A percentile compares a stretch with the other conserved stretches of the same genome.
Evolutionary conservation across 2,888 invertebrate species (phyloP).

Genomic region (Chrysodeixis includens): DNA sequence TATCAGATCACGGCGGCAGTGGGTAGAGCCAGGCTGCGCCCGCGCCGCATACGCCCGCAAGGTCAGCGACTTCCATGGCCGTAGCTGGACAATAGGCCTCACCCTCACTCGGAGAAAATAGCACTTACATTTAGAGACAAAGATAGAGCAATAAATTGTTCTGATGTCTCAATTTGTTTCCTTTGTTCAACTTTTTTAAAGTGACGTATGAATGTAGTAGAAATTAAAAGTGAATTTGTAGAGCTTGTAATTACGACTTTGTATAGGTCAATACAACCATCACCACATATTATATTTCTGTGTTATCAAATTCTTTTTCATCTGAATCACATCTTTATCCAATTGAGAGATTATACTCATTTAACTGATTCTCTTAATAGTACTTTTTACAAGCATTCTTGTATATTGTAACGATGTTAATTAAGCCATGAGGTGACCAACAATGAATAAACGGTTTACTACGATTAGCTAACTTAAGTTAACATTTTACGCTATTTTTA

Average conservation of each 20-base stretch:
- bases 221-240: not conserved
- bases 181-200: not conserved
- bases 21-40: conserved; percentile 59
- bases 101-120: conserved; percentile 53
- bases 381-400: not conserved
- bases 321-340: no score
- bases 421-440: conserved; percentile 17
- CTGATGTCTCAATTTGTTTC: not conserved
- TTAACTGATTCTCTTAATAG: not conserved
- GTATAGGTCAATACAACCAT: not conserved
- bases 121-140: conserved; percentile 25
- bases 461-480: conserved; percentile 25
- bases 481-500: conserved; percentile 30
- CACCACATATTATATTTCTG: no score
- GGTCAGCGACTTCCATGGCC: conserved; percentile 83
- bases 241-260: not conserved
- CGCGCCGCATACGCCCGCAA: conserved; percentile 68
- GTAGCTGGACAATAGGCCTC: conserved; percentile 71
- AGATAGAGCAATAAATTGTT: conserved; percentile 30
- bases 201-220: not conserved
- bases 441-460: conserved; percentile 30
- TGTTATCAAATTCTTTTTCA: no score
- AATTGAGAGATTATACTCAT: no score
- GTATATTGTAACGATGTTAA: conserved; percentile 15
- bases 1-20: conserved; percentile 62